phyloP scores from a whole-genome alignment of 2,888 invertebrate genomes.

The Allolobophora icterica region DNA sequence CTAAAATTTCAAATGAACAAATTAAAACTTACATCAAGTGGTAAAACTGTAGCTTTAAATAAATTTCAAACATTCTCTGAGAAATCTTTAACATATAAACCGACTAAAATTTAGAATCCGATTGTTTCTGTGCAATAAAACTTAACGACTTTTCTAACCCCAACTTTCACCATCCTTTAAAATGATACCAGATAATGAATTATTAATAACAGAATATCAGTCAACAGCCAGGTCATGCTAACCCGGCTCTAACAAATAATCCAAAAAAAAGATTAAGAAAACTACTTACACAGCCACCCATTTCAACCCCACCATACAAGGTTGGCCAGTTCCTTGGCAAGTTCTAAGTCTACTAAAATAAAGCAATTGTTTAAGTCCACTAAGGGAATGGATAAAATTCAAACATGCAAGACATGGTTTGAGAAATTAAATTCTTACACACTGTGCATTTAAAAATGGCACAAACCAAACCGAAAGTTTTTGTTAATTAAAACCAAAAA shows the following conservation, averaged over 20 bases:
- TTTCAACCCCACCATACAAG: not conserved
- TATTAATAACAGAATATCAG: not conserved
- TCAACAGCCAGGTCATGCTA: not conserved
- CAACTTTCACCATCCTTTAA: too few species aligned
- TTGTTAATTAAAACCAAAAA: not conserved
- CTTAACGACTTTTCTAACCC: not conserved
- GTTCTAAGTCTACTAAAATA: not conserved
- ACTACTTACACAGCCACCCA: not conserved
- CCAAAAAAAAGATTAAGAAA: not conserved
- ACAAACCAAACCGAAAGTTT: not conserved
- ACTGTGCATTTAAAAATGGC: not conserved
- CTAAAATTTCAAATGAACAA: not conserved
- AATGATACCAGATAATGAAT: not conserved
- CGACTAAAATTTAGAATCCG: not conserved
- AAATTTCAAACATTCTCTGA: not conserved
- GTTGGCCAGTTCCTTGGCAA: not conserved
- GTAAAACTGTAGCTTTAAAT: not conserved
- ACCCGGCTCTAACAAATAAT: not conserved
- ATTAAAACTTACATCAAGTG: not conserved
- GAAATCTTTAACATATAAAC: not conserved
- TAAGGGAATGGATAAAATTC: not conserved
- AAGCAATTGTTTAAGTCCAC: not conserved
- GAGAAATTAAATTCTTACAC: not conserved
- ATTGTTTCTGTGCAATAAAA: conserved; percentile 3
- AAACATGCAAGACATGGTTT: not conserved